Conservation (phyloP, 2,888 invertebrate genomes). For the Nebria salina region DNA sequence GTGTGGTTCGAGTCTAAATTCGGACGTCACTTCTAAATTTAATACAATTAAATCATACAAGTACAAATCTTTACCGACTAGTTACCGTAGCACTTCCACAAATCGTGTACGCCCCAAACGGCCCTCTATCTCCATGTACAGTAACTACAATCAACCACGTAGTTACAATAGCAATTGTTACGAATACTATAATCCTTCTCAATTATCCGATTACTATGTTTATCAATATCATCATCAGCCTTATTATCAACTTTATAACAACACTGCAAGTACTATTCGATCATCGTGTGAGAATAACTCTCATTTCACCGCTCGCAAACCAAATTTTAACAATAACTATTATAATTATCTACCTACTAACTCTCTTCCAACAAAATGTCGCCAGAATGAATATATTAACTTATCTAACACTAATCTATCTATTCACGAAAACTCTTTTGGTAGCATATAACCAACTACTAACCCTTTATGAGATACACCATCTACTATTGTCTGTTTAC, state of each 20-base stretch:
- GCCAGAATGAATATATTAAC: constrained; percentile 34
- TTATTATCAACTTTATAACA: constrained; percentile 26
- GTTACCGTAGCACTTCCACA: constrained; percentile 17
- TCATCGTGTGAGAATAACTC: constrained; percentile 27
- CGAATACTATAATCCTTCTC: constrained; percentile 35
- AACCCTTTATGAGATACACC: constrained; percentile 6
- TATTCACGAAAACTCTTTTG: constrained; percentile 48
- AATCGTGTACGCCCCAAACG: constrained; percentile 47
- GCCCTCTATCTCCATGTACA: constrained; percentile 60
- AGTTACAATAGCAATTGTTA: constrained; percentile 34
- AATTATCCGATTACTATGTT: constrained; percentile 33
- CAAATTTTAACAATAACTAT: not conserved
- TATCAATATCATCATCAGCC: constrained; percentile 31
- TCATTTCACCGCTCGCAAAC: constrained; percentile 10
- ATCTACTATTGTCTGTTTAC: constrained; percentile 11
- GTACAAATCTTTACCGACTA: constrained; percentile 41
- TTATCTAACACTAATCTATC: constrained; percentile 39
- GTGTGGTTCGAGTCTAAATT: constrained; percentile 79
- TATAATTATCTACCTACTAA: constrained; percentile 9
- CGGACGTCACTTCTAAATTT: constrained; percentile 72
- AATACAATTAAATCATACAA: constrained; percentile 22
- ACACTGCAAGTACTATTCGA: constrained; percentile 40
- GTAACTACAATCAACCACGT: constrained; percentile 55
- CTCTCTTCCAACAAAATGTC: not conserved
- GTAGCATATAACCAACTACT: constrained; percentile 48